phyloP scores from a whole-genome alignment of 2,113 vertebrate genomes.

The Taurulus bubalis region DNA sequence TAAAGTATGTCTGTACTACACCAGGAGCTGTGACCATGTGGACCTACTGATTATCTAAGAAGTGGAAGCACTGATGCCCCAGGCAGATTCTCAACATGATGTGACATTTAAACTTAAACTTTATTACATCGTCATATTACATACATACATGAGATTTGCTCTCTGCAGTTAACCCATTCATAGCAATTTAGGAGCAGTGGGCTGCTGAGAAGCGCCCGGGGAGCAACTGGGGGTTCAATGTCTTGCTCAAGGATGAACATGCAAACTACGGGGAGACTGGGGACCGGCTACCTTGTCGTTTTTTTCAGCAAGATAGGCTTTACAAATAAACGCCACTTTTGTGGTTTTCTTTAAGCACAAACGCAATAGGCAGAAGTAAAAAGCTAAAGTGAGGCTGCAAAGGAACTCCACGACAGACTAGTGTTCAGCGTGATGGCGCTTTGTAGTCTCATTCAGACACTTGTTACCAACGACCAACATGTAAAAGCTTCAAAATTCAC shows the following conservation, averaged over 20 bases:
- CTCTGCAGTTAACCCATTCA: too few relatives aligned
- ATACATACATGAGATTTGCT: too few relatives aligned
- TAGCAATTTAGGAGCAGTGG: too few relatives aligned
- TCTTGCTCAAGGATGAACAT: too few relatives aligned
- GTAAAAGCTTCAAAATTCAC: too few relatives aligned
- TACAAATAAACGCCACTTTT: neutral
- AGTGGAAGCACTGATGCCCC: neutral
- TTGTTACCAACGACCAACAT: neutral
- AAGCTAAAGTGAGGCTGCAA: neutral
- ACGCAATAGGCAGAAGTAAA: neutral
- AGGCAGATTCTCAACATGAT: neutral
- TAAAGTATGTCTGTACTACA: conserved; percentile 5
- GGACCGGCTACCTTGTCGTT: too few relatives aligned
- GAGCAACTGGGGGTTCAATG: too few relatives aligned
- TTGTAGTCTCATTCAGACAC: neutral
- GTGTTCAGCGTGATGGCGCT: neutral
- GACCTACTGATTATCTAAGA: neutral
- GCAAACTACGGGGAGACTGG: too few relatives aligned
- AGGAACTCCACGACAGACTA: too few relatives aligned
- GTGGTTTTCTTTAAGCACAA: neutral
- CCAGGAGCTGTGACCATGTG: conserved; percentile 10
- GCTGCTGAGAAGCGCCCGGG: too few relatives aligned
- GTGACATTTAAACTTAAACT: neutral
- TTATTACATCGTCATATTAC: too few relatives aligned
- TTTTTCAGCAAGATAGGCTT: neutral